These are phyloP conservation scores for Malurus cyaneus DNA, from an alignment of 2,113 vertebrate genomes.

Conservation along the genomic window DNA sequence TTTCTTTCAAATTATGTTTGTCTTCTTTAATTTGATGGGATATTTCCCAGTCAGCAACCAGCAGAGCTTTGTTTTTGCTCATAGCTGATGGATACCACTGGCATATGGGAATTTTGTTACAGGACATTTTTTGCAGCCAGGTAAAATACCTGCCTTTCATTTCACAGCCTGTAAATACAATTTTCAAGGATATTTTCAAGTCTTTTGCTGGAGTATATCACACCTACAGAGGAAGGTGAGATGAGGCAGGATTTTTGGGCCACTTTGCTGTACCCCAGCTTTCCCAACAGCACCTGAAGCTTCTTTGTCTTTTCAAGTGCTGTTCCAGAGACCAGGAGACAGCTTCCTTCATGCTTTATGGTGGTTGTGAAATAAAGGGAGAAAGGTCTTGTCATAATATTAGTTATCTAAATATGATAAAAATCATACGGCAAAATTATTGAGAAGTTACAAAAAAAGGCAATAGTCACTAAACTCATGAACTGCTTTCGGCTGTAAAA, in stretches of 20 bases:
- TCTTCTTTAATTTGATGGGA: neutral
- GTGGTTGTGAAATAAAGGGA: neutral
- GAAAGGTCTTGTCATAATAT: neutral
- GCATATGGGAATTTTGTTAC: rapidly evolving
- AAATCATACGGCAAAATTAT: neutral
- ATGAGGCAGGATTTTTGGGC: neutral
- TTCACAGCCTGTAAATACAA: neutral
- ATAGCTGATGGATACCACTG: neutral
- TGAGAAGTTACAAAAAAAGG: neutral
- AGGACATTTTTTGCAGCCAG: neutral
- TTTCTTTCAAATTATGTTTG: neutral
- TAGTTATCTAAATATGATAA: neutral
- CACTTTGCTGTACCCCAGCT: neutral
- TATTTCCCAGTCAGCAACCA: neutral
- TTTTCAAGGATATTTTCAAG: neutral
- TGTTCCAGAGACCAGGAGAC: neutral
- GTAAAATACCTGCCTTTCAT: neutral
- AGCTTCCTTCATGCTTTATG: neutral
- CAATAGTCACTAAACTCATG: neutral
- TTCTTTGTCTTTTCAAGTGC: neutral
- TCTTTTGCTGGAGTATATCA: neutral
- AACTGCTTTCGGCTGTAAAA: neutral
- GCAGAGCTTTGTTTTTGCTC: neutral
- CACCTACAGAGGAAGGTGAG: neutral
- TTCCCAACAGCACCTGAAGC: neutral